Evolutionary conservation across 2,113 vertebrate species (phyloP).

Genomic region (Channa maculata): DNA sequence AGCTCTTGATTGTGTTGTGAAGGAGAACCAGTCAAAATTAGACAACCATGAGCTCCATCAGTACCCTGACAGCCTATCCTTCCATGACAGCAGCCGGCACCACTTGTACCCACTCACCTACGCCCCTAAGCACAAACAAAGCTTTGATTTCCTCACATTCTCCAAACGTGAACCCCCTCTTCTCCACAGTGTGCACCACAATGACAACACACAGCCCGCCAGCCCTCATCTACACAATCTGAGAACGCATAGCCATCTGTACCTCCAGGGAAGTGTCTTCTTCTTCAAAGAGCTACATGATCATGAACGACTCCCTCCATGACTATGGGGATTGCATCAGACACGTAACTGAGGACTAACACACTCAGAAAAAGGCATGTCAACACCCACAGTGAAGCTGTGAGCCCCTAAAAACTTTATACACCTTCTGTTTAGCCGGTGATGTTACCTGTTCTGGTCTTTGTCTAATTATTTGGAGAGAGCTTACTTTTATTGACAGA

Average conservation of each 20-base stretch:
- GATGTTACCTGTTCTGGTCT: constrained; percentile 34
- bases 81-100: constrained; percentile 65
- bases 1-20: constrained; percentile 42
- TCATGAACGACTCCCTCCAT: constrained; percentile 65
- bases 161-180: constrained; percentile 29
- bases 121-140: constrained; percentile 72
- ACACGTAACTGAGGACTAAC: constrained; percentile 57
- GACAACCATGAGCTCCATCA: constrained; percentile 67
- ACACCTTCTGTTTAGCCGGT: constrained; percentile 11
- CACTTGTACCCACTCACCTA: constrained; percentile 74
- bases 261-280: constrained; percentile 70
- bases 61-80: constrained; percentile 56
- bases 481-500: no score
- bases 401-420: constrained; percentile 35
- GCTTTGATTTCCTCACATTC: constrained; percentile 71
- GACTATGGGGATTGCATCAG: constrained; percentile 64
- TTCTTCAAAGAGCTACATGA: constrained; percentile 76
- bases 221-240: constrained; percentile 66
- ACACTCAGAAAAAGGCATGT: constrained; percentile 29
- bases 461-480: constrained; percentile 9
- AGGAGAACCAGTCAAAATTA: constrained; percentile 66
- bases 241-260: constrained; percentile 72
- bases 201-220: constrained; percentile 42
- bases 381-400: constrained; percentile 59
- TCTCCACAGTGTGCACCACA: neutral